These are phyloP conservation scores for Oryzias dopingdopingensis DNA, from an alignment of 2,797 vertebrate species.

Conservation along the genomic window DNA sequence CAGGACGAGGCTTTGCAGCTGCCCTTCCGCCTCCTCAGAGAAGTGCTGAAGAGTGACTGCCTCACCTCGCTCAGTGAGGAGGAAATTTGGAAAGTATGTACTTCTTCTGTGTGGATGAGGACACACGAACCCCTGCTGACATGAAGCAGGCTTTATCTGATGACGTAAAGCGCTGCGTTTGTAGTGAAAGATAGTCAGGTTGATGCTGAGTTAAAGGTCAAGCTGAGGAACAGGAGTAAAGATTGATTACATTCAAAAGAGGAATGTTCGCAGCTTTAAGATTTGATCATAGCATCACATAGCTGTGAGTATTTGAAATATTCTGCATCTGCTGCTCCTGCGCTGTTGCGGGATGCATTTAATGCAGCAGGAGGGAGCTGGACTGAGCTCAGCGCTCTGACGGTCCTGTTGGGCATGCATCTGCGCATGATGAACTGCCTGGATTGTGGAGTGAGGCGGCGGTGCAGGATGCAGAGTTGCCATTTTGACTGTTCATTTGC, in stretches of 20 bases:
- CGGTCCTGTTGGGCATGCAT: constrained; percentile 1
- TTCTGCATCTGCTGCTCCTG: no score
- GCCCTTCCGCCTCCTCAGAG: constrained; percentile 91
- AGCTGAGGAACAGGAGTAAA: no score
- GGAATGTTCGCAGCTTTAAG: no score
- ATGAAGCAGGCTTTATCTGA: no score
- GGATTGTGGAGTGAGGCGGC: constrained; percentile 46
- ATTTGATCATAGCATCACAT: no score
- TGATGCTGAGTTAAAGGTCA: no score
- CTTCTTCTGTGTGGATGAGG: not conserved
- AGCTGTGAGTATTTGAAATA: no score
- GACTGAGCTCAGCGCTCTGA: constrained; percentile 20
- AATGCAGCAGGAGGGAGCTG: constrained; percentile 10
- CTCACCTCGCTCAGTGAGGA: constrained; percentile 95
- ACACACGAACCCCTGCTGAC: not conserved
- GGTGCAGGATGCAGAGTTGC: constrained; percentile 54
- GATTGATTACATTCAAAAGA: no score
- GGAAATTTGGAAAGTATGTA: constrained; percentile 96
- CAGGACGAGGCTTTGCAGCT: constrained; percentile 90
- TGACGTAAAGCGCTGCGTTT: no score
- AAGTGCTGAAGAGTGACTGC: constrained; percentile 94
- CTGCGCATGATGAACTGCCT: constrained; percentile 41
- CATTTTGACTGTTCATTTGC: constrained; percentile 96
- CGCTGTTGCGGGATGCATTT: no score
- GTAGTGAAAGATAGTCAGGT: no score